Evolutionary conservation across 1,140 invertebrate genomes (phyloP), one percentile per base, ranked within the genome.

Genomic region (Tetraneura akinire): DNA sequence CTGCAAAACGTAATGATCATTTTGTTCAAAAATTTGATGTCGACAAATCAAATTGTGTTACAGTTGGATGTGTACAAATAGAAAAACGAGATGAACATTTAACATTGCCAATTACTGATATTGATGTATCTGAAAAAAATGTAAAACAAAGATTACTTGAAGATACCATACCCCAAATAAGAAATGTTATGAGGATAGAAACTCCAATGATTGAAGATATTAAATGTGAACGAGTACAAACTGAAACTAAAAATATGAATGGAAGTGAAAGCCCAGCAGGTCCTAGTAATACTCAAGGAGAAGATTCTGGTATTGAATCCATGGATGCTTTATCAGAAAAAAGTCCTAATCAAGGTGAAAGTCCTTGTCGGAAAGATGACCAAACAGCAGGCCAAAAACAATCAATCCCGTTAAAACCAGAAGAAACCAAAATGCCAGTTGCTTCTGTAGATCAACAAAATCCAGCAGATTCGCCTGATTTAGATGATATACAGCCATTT

Each of bases 241-340:
- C 55, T 60, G 74, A 78, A 62, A 9, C 55, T 45, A 78, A 78
- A 78, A 78, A 62, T 18, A 45, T 78, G 74, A 78, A 78, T 45
- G 76, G 81, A 23, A 60, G 55, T 66, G 81, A 80, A 37, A 80
- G 78, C 74, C 76, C 76, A 21, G 64, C 81, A 18, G 82, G 86
- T 80, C 84, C 84, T 73, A 84, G 84, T 11, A 86, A 85, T 80
- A 85, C 83, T 23, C 84, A 85, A 81, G 94, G 94, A 26, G 94
- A 96, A 85, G 94, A 96, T 86, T 95, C 94, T 55, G 94, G 94
- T 3, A 96, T 96, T 23, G 94, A 96, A 85, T 95, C 93, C 8
- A 95, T 96, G 94, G 94, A 96, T 84, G 94, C 94, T 3, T 85
- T 96, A 5, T 95, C 94, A 29, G 94, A 96, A 84, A 96, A 96